These are phyloP conservation scores for Elephantulus edwardii DNA, from an alignment of 2,113 vertebrate species.

Conservation along the genomic window DNA sequence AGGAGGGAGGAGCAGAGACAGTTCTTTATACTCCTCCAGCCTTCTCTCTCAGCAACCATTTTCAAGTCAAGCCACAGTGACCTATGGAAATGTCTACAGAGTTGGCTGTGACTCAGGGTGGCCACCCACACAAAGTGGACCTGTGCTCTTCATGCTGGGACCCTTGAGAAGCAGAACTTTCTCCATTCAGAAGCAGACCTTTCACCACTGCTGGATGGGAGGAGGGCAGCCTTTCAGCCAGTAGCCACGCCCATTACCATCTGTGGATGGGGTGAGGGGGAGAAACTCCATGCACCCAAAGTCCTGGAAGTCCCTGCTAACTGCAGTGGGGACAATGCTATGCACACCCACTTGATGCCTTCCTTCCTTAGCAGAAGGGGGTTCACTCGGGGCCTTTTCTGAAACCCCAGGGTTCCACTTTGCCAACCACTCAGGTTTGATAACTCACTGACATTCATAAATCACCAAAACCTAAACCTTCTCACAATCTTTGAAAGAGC, in stretches of 20 bases:
- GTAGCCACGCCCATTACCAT: neutral
- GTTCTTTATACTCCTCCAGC: no score
- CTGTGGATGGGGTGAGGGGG: no score
- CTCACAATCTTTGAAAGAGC: neutral
- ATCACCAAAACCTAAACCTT: neutral
- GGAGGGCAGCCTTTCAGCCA: neutral
- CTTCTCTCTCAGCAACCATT: neutral
- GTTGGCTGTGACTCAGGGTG: neutral
- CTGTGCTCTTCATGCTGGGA: neutral
- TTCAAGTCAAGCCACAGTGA: neutral
- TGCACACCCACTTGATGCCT: accelerated
- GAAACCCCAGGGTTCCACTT: neutral
- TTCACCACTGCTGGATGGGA: neutral
- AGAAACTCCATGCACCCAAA: no score
- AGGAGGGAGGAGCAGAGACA: neutral
- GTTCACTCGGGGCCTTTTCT: neutral
- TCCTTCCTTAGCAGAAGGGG: neutral
- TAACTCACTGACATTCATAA: neutral
- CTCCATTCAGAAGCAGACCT: no score
- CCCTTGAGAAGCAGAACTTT: neutral
- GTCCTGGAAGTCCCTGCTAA: no score
- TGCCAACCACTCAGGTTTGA: neutral
- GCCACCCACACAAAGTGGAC: neutral
- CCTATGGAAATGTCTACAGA: neutral
- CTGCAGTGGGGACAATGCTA: neutral